Evolutionary conservation across 2,888 invertebrate species (phyloP).

Genomic region (Leptopilina drosophilae): DNA sequence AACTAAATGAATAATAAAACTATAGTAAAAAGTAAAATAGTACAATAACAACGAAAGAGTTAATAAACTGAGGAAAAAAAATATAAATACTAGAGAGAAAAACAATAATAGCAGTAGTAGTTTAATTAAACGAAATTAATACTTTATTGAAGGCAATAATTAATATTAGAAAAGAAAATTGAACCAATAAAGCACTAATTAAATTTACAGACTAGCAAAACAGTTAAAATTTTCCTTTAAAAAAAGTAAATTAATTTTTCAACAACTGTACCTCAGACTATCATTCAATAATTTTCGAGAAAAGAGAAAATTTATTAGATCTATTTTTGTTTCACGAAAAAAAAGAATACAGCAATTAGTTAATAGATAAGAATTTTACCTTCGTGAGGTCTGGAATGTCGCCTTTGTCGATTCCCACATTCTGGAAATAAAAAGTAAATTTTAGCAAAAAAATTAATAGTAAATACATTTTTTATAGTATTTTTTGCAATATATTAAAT

Average conservation of each 20-base stretch:
- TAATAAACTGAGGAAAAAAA: not conserved
- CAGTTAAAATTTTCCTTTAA: not conserved
- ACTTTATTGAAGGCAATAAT: no score
- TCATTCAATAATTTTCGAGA: constrained; percentile 47
- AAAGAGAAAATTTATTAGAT: constrained; percentile 39
- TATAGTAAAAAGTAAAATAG: no score
- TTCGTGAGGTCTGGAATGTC: constrained; percentile 99
- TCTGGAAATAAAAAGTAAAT: constrained; percentile 76
- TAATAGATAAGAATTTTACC: constrained; percentile 72
- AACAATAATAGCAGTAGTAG: not conserved
- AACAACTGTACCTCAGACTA: constrained; percentile 48
- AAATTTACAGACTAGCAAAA: not conserved
- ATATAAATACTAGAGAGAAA: not conserved
- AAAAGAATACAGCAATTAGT: not conserved
- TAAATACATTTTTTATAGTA: no score
- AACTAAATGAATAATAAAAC: no score
- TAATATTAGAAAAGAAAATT: not conserved
- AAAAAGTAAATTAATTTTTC: constrained; percentile 26
- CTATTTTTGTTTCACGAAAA: constrained; percentile 1
- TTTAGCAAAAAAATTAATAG: not conserved
- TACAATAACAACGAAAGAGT: no score
- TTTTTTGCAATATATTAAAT: no score
- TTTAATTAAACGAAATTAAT: no score
- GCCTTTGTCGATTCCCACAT: constrained; percentile 98
- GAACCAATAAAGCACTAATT: not conserved